Conservation (phyloP, 2,113 vertebrate genomes). For the Aviceda subcristata region DNA sequence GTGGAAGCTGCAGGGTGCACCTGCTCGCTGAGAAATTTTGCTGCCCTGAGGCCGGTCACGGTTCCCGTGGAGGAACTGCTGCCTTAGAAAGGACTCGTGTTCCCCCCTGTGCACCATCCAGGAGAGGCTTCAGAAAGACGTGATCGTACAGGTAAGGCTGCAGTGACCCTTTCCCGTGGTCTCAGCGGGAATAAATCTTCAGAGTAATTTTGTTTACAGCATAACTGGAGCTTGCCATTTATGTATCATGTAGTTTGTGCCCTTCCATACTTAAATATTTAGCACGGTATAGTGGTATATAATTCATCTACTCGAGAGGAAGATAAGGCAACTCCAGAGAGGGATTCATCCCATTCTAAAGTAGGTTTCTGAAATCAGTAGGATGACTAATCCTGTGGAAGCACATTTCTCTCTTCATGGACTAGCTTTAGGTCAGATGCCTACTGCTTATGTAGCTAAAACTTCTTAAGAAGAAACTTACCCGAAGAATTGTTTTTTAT, state of each 20-base stretch:
- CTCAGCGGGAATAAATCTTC: not conserved
- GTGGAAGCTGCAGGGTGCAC: not conserved
- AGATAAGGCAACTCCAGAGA: not conserved
- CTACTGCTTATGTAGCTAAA: not conserved
- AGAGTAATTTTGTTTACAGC: not conserved
- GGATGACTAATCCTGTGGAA: not conserved
- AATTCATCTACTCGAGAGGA: not conserved
- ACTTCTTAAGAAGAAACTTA: not conserved
- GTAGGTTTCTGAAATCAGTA: not conserved
- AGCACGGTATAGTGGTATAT: not conserved
- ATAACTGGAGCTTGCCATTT: not conserved
- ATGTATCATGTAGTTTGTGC: not conserved
- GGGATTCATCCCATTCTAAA: not conserved
- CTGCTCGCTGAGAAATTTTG: not conserved
- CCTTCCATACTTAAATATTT: not conserved
- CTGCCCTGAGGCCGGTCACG: rapidly evolving
- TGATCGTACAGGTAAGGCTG: not conserved
- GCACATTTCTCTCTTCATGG: not conserved
- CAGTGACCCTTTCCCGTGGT: not conserved
- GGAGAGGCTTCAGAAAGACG: not conserved
- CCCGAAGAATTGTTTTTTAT: not conserved
- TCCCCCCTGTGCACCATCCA: rapidly evolving
- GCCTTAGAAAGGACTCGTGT: not conserved
- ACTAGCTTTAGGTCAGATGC: not conserved
- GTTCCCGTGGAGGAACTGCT: not conserved